phyloP scores from a whole-genome alignment of 2,797 vertebrate species.

The Esox lucius region DNA sequence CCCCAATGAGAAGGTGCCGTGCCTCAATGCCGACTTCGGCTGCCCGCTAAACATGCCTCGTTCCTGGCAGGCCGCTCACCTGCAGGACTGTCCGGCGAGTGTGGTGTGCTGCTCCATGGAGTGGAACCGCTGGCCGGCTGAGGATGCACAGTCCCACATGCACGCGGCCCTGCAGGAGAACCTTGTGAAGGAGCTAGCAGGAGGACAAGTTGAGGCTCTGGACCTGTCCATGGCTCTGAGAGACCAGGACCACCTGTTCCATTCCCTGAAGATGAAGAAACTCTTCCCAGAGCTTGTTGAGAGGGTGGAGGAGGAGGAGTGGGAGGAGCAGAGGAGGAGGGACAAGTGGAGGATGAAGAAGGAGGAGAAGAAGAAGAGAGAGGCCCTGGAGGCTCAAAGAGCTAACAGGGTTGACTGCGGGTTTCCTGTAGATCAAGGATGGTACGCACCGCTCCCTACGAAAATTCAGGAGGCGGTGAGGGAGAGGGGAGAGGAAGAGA shows the following conservation, averaged over 20 bases:
- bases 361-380: slow-evolving; percentile 57
- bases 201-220: slow-evolving; percentile 59
- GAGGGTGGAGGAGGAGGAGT: slow-evolving; percentile 61
- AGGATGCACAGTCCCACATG: slow-evolving; percentile 70
- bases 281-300: slow-evolving; percentile 88
- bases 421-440: too few relatives aligned
- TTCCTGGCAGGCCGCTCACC: slow-evolving; percentile 79
- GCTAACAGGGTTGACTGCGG: slow-evolving; percentile 24
- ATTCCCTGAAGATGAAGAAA: slow-evolving; percentile 84
- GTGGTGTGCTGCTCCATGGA: slow-evolving; percentile 87
- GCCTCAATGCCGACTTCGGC: slow-evolving; percentile 81
- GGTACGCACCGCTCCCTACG: too few relatives aligned
- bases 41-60: slow-evolving; percentile 84
- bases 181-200: slow-evolving; percentile 53
- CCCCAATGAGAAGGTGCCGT: slow-evolving; percentile 80
- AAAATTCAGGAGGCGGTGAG: neutral
- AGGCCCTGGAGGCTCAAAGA: slow-evolving; percentile 59
- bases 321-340: slow-evolving; percentile 54
- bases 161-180: slow-evolving; percentile 62
- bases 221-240: slow-evolving; percentile 84
- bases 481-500: slow-evolving; percentile 23
- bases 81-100: slow-evolving; percentile 82
- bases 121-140: slow-evolving; percentile 91
- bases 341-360: slow-evolving; percentile 58
- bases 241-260: slow-evolving; percentile 88